Percentiles rank a stretch among this genome's conserved stretches.
phyloP scores from a whole-genome alignment of 2,113 vertebrate species.

The Okapia johnstoni region DNA sequence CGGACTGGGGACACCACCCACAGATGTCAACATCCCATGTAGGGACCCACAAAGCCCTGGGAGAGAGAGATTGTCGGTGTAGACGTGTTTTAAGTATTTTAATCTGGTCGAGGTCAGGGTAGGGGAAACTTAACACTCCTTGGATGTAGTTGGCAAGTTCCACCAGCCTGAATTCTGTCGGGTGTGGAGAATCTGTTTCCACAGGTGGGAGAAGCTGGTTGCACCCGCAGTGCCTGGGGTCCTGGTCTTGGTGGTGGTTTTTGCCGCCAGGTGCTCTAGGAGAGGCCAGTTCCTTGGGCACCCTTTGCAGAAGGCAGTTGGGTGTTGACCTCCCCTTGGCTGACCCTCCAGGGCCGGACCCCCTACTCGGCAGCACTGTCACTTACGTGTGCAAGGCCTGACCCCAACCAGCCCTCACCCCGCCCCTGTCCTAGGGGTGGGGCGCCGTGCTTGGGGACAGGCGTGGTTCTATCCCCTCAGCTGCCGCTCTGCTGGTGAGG shows the following conservation, averaged over 20 bases:
- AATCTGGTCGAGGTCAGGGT: not conserved
- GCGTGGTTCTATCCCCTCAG: not conserved
- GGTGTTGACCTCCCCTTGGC: not conserved
- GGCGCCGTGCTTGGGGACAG: not conserved
- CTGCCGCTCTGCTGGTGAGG: not conserved
- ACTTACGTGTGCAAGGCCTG: rapidly evolving
- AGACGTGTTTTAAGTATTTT: not conserved
- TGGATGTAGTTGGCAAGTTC: not conserved
- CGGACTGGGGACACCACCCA: not conserved
- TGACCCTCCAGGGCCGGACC: not conserved
- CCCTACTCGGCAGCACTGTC: not conserved
- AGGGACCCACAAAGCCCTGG: not conserved
- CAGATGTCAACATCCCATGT: not conserved
- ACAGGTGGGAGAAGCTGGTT: not conserved
- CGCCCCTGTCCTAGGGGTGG: not conserved
- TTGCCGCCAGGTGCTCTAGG: rapidly evolving
- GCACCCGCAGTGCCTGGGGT: not conserved
- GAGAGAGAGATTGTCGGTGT: no score
- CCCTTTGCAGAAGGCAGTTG: not conserved
- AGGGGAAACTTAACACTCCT: not conserved
- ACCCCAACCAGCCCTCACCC: not conserved
- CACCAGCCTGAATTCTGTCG: not conserved
- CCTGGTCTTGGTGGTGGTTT: not conserved
- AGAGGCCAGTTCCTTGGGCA: no score
- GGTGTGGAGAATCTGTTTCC: no score